phyloP scores from a whole-genome alignment of 2,113 vertebrate genomes.

The Anseranas semipalmata region DNA sequence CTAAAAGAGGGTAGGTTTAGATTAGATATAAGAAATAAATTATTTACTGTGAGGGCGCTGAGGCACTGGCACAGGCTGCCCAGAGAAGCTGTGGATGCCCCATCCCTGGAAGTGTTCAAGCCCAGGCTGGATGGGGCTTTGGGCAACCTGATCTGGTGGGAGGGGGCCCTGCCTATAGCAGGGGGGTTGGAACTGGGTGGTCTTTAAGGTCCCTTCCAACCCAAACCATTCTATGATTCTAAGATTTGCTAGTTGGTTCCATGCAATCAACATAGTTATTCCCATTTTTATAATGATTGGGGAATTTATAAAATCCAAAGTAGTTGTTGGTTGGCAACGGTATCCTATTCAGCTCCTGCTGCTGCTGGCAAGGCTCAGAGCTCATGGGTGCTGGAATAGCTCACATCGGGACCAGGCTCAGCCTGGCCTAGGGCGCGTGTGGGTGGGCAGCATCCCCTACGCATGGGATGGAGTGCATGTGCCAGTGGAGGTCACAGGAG shows the following conservation, averaged over 20 bases:
- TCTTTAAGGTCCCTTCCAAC: neutral
- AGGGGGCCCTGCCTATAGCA: too few relatives aligned
- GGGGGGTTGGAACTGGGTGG: neutral
- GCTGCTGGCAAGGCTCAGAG: neutral
- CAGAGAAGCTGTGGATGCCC: neutral
- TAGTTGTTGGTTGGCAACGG: neutral
- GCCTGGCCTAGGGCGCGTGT: neutral
- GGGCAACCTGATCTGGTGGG: neutral
- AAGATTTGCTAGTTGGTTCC: neutral
- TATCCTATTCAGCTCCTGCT: neutral
- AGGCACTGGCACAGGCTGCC: neutral
- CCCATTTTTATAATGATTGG: neutral
- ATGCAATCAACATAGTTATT: neutral
- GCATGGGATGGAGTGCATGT: fast-evolving
- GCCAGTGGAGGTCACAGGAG: neutral
- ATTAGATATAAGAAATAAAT: neutral
- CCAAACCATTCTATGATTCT: neutral
- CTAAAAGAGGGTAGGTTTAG: neutral
- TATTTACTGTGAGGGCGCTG: neutral
- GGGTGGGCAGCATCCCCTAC: neutral
- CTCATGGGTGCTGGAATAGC: neutral
- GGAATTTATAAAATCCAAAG: neutral
- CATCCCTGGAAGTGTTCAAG: neutral
- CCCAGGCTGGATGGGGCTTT: neutral
- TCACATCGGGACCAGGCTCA: neutral